A percentile compares a stretch with the other conserved stretches of the same genome.
Conservation (phyloP, 1,140 invertebrate species). For the Ridgeia piscesae region DNA sequence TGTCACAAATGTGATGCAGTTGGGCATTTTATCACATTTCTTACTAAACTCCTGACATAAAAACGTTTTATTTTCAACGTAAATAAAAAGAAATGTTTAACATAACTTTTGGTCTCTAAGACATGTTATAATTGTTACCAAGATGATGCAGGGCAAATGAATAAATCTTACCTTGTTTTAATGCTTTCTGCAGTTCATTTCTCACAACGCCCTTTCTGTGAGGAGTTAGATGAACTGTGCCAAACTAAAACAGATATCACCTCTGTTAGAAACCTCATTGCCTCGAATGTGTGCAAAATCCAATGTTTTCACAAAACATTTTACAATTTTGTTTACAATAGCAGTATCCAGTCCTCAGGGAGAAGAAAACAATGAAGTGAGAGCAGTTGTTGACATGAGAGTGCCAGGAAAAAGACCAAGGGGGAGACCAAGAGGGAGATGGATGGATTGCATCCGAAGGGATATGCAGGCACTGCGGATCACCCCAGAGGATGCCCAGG, state of each 20-base stretch:
- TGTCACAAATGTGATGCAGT: not conserved
- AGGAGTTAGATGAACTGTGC: constrained; percentile 59
- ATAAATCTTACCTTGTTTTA: constrained; percentile 44
- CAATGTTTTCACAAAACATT: not conserved
- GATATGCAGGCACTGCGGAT: no score
- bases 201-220: constrained; percentile 56
- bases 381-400: no score
- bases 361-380: no score
- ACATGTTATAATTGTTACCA: not conserved
- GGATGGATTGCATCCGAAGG: no score
- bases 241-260: constrained; percentile 55
- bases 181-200: constrained; percentile 58
- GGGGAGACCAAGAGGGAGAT: no score
- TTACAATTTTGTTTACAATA: no score
- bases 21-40: not conserved
- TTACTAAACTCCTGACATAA: no score
- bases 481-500: no score
- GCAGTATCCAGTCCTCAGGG: not conserved
- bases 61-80: no score
- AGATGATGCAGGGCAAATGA: not conserved
- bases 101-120: not conserved
- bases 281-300: not conserved
- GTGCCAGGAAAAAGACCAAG: no score
- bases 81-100: no score
- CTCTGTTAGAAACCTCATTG: no score